Conservation (phyloP, 2,888 invertebrate species). For the Sisyra terminalis region DNA sequence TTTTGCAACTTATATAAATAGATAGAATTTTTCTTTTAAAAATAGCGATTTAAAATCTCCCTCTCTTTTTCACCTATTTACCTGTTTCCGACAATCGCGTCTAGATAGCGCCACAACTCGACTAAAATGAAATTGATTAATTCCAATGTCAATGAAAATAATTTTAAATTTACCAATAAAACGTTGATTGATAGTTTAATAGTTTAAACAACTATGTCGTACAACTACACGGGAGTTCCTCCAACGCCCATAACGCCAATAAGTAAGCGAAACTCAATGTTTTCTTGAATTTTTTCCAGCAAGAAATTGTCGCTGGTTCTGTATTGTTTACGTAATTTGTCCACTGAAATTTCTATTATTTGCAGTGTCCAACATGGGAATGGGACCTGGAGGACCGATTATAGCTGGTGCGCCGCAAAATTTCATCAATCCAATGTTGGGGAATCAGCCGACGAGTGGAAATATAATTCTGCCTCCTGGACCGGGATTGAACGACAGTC, state of each 20-base stretch:
- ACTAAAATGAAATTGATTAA: no score
- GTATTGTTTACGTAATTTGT: background rate
- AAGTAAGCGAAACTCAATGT: no score
- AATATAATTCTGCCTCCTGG: conserved; percentile 4
- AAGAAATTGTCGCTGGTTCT: background rate
- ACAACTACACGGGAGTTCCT: conserved; percentile 11
- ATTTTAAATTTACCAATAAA: background rate
- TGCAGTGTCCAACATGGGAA: conserved; percentile 11
- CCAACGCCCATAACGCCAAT: conserved; percentile 11
- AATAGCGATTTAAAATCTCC: no score
- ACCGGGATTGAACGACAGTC: conserved; percentile 39
- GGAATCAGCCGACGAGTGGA: conserved; percentile 5
- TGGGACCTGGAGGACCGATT: conserved; percentile 10
- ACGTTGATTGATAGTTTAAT: background rate
- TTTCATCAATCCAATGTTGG: conserved; percentile 3
- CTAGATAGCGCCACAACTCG: no score
- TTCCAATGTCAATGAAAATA: background rate
- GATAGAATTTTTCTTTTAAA: no score
- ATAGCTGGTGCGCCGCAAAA: conserved; percentile 11
- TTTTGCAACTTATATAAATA: no score
- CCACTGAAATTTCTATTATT: background rate
- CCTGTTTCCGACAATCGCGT: no score
- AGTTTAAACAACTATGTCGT: conserved; percentile 9
- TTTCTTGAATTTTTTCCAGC: background rate
- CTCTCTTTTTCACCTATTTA: no score